Evolutionary conservation across 2,113 vertebrate genomes (phyloP).

Genomic region (Stegostoma tigrinum): DNA sequence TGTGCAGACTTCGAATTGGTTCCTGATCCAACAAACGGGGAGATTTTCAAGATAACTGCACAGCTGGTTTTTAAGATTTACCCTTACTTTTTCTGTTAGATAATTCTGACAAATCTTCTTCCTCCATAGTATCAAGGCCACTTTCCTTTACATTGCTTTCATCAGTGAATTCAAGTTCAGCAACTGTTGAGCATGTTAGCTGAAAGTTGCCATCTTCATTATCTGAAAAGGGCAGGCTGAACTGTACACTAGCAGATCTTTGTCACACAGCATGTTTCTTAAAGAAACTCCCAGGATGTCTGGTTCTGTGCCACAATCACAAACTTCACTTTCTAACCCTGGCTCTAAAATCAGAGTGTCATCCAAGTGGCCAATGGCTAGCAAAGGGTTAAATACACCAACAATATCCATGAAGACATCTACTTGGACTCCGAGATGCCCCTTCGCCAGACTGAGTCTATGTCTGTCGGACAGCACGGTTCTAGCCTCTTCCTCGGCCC

Average conservation of each 20-base stretch:
- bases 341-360: slow-evolving; percentile 86
- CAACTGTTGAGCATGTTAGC: slow-evolving; percentile 72
- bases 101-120: slow-evolving; percentile 59
- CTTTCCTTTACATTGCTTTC: slow-evolving; percentile 68
- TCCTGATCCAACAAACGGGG: slow-evolving; percentile 70
- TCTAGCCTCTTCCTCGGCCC: neutral
- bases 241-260: slow-evolving; percentile 94
- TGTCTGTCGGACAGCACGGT: no score
- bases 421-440: slow-evolving; percentile 39
- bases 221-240: slow-evolving; percentile 87
- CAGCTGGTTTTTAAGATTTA: slow-evolving; percentile 56
- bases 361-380: slow-evolving; percentile 98
- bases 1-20: slow-evolving; percentile 60
- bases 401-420: slow-evolving; percentile 99
- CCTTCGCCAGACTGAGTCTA: no score
- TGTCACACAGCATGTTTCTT: slow-evolving; percentile 99
- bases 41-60: slow-evolving; percentile 66
- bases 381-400: slow-evolving; percentile 97
- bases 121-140: slow-evolving; percentile 60
- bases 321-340: slow-evolving; percentile 93
- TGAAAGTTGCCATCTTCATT: slow-evolving; percentile 84
- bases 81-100: slow-evolving; percentile 60
- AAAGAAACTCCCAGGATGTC: slow-evolving; percentile 84
- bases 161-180: slow-evolving; percentile 70
- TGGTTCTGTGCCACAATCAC: slow-evolving; percentile 82